Base-by-base conservation (phyloP, 2,797 vertebrate species). In the Acrossocheilus fasciatus region DNA sequence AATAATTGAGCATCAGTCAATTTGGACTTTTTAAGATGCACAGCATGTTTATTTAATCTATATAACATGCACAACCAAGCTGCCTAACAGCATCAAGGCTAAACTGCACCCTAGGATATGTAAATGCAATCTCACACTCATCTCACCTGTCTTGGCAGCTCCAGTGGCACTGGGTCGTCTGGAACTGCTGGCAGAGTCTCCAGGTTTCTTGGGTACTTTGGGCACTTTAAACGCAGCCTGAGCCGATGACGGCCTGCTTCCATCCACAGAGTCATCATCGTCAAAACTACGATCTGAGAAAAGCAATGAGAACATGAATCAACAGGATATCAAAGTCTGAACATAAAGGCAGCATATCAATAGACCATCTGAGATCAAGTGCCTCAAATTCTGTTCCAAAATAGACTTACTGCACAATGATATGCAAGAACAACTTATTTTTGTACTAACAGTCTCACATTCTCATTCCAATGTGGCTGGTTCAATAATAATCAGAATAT, bases 211-310 rank as follows among this genome's bases (percentile, higher is more conserved):
- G 89, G 97, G 97, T 93, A 97, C 96, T 94, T 96, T 96, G 17
- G 98, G 97, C 91, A 98, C 96, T 95, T 98, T 99, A 94, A 99
- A 99, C 79, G 96, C 95, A 91, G 97, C 96, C 94, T 97, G 96
- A 93, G 96, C 94, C 72, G 98, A 96, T 39, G 96, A 96, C 62
- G 97, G 96, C 89, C 96, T 97, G 92, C 94, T 98, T 93, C 98
- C 98, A 94, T 99, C 98, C 96, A 98, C 97, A 30, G 97, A 98
- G 91, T 99, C 98, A 62, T 99, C 97, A 93, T 99, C 98, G 86
- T 99, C 98, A 90, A 98, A 99, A 95, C 96, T 99, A 93, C 97
- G 98, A 96, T 99, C 98, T 99, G 91, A 73, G 50, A 83, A 11
- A 47, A 78, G 20, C 59, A 62, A 47, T 6, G n/a, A 64, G 26